Evolutionary conservation across 1,140 invertebrate genomes (phyloP).

Genomic region (Aphaenogaster floridana): DNA sequence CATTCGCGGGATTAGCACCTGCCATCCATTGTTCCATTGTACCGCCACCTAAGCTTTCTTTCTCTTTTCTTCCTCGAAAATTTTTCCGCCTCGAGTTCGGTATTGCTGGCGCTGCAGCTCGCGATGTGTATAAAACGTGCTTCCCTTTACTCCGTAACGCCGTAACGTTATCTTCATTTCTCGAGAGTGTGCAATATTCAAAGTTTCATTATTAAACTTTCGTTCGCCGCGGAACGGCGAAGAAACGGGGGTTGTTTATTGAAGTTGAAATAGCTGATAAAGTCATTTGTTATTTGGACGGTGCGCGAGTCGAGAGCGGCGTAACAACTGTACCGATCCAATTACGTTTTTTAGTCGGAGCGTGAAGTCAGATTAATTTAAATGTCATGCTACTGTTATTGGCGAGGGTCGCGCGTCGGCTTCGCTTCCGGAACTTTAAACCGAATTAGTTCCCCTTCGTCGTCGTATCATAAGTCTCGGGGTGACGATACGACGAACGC

Average conservation of each 20-base stretch:
- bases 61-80: slow-evolving; percentile 5
- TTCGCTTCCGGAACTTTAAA: slow-evolving; percentile 24
- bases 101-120: slow-evolving; percentile 30
- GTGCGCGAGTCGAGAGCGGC: neutral
- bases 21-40: slow-evolving; percentile 34
- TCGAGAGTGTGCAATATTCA: slow-evolving; percentile 4
- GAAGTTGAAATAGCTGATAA: slow-evolving; percentile 28
- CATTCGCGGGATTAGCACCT: slow-evolving; percentile 16
- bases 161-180: neutral
- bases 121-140: neutral
- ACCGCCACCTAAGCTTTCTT: neutral
- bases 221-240: neutral
- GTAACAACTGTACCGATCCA: slow-evolving; percentile 2
- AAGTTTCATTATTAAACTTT: slow-evolving; percentile 48
- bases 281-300: slow-evolving; percentile 14
- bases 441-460: slow-evolving; percentile 43
- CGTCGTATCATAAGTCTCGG: slow-evolving; percentile 14
- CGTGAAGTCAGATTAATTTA: slow-evolving; percentile 41
- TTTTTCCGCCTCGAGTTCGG: slow-evolving; percentile 4
- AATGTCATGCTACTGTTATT: slow-evolving; percentile 24
- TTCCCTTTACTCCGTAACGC: neutral
- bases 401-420: neutral
- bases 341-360: neutral
- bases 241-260: neutral
- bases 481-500: slow-evolving; percentile 10